phyloP scores from a whole-genome alignment of 2,888 invertebrate species.

The Microctonus hyperodae region DNA sequence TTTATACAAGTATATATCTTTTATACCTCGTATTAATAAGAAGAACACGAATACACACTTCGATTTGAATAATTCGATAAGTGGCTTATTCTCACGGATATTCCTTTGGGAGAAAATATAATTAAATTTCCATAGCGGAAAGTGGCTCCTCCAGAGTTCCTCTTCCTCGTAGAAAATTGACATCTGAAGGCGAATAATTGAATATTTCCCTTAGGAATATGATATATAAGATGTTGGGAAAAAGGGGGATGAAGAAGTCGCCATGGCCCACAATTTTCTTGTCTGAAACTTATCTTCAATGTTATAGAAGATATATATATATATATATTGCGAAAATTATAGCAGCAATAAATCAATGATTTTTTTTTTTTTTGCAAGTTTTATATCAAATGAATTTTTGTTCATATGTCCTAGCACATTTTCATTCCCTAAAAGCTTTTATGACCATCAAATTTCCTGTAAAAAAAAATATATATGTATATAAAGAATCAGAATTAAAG shows the following conservation, averaged over 20 bases:
- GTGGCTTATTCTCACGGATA: conserved; percentile 40
- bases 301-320: neutral
- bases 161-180: conserved; percentile 43
- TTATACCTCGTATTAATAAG: conserved; percentile 39
- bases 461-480: neutral
- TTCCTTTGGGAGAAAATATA: conserved; percentile 43
- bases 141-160: conserved; percentile 41
- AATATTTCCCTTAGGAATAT: conserved; percentile 48
- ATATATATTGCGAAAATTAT: neutral
- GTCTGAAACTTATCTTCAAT: conserved; percentile 21
- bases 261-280: conserved; percentile 30
- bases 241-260: conserved; percentile 28
- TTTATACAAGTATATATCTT: neutral
- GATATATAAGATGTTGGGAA: conserved; percentile 34
- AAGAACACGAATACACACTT: conserved; percentile 48
- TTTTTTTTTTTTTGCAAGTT: neutral
- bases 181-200: conserved; percentile 50
- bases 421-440: conserved; percentile 1
- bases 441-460: neutral
- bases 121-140: conserved; percentile 45
- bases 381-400: neutral
- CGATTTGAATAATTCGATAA: conserved; percentile 45
- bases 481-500: no score
- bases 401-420: neutral
- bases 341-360: conserved; percentile 5